These are phyloP conservation scores for Calephelis perditalis DNA, from an alignment of 2,888 invertebrate genomes.

Conservation along the genomic window DNA sequence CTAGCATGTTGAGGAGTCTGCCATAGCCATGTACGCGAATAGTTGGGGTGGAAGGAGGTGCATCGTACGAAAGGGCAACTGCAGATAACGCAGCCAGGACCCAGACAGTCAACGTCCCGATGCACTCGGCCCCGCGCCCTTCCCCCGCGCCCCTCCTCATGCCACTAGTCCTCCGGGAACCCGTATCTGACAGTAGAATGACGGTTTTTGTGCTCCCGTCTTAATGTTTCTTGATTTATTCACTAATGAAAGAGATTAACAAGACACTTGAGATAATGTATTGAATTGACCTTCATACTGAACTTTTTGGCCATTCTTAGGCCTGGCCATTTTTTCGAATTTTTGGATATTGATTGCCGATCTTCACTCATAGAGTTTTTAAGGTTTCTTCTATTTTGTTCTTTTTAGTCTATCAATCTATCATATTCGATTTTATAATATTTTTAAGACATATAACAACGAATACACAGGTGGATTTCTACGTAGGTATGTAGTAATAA, in stretches of 20 bases:
- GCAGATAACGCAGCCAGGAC: conserved; percentile 71
- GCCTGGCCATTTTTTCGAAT: too few relatives aligned
- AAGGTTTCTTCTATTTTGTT: too few relatives aligned
- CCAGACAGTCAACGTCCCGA: conserved; percentile 77
- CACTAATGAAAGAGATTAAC: conserved; percentile 63
- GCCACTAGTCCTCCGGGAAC: conserved; percentile 49
- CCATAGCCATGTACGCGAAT: conserved; percentile 52
- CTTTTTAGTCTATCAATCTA: too few relatives aligned
- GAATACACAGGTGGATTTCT: too few relatives aligned
- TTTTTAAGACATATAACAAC: too few relatives aligned
- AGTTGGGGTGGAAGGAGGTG: conserved; percentile 63
- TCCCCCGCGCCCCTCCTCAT: conserved; percentile 34
- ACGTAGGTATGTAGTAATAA: too few relatives aligned
- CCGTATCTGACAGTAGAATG: conserved; percentile 60
- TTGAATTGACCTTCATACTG: neutral
- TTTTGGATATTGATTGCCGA: too few relatives aligned
- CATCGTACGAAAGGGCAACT: conserved; percentile 77
- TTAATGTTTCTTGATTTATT: conserved; percentile 51
- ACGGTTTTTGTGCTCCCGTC: conserved; percentile 51
- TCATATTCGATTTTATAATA: too few relatives aligned
- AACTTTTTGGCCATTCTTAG: too few relatives aligned
- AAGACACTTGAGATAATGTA: conserved; percentile 58
- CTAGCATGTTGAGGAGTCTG: conserved; percentile 56
- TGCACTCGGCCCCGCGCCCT: conserved; percentile 50
- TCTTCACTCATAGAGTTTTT: too few relatives aligned